Evolutionary conservation across 2,113 vertebrate species (phyloP), one percentile per base, ranked within the genome.

Genomic region (Athene cunicularia): DNA sequence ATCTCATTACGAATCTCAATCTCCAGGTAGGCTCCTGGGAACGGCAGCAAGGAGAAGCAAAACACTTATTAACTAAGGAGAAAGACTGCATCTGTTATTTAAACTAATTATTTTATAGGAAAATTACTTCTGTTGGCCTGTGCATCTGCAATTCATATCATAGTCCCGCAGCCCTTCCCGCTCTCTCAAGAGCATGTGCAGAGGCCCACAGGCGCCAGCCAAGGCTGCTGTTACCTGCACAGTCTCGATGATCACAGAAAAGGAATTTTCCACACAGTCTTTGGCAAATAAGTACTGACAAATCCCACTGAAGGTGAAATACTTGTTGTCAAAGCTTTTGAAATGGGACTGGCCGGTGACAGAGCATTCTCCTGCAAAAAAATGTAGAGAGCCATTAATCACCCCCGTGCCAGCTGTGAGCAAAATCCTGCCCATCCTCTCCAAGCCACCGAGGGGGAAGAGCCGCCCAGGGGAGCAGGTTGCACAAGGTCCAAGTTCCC

Each of bases 281-380:
- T 97, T 98, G 37, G 99, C 98, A 97, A 99, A 98, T 91, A 99
- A 97, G 93, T 99, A 99, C 93, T 99, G 99, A 94, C 99, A 99
- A 95, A 98, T 98, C 26, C 99, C 99, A 2, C 98, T 98, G 98
- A 99, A 99, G 71, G 99, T 99, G 97, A 99, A 99, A 95, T 99
- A 98, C 76, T 98, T 99, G 98, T 99, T 98, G 94, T 99, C 99
- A 56, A 99, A 99, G 77, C 98, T 99, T 97, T 99, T 99, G 98
- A 99, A 99, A 97, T 99, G 99, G 53, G 99, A 99, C 53, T 99
- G 99, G 55, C 99, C 99, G 1, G 98, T 99, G 96, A 99, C 98
- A 52, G 99, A 98, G 93, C 99, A 99, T 88, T 99, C 99, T 26
- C 99, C 99, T 99, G 83, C n/a, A 52, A 92, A 62, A 82, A 86